phyloP scores from a whole-genome alignment of 2,888 invertebrate genomes.

The Thera obeliscata region DNA sequence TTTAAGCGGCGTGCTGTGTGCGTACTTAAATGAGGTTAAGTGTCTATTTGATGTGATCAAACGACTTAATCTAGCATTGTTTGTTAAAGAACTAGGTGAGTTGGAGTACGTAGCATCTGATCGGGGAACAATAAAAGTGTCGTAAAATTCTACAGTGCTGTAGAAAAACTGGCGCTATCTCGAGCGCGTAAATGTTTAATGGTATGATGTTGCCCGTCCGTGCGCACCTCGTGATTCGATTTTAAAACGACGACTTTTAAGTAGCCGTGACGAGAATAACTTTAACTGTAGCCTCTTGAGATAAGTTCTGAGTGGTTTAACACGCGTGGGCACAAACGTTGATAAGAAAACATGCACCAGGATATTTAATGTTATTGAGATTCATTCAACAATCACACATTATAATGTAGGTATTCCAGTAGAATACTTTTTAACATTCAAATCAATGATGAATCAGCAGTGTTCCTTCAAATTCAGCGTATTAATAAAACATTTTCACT shows the following conservation, averaged over 20 bases:
- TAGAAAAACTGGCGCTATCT: conserved; percentile 79
- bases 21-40: conserved; percentile 40
- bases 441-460: neutral
- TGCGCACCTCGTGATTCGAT: conserved; percentile 69
- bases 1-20: conserved; percentile 14
- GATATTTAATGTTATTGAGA: neutral
- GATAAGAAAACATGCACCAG: conserved; percentile 7
- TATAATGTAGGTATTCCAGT: neutral
- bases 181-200: conserved; percentile 77
- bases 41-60: conserved; percentile 51
- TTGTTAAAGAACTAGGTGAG: conserved; percentile 66
- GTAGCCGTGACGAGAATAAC: conserved; percentile 73
- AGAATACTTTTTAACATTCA: neutral
- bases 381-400: neutral
- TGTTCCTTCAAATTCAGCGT: too few relatives aligned
- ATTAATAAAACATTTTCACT: too few relatives aligned
- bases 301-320: conserved; percentile 50
- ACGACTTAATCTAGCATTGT: conserved; percentile 59
- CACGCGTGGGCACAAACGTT: conserved; percentile 10
- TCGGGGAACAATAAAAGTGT: conserved; percentile 74
- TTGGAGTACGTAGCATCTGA: conserved; percentile 63
- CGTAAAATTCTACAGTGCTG: conserved; percentile 72
- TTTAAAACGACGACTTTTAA: conserved; percentile 80
- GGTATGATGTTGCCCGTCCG: conserved; percentile 62
- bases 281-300: conserved; percentile 70